Evolutionary conservation across 2,113 vertebrate species (phyloP).

Genomic region (Neogale vison): DNA sequence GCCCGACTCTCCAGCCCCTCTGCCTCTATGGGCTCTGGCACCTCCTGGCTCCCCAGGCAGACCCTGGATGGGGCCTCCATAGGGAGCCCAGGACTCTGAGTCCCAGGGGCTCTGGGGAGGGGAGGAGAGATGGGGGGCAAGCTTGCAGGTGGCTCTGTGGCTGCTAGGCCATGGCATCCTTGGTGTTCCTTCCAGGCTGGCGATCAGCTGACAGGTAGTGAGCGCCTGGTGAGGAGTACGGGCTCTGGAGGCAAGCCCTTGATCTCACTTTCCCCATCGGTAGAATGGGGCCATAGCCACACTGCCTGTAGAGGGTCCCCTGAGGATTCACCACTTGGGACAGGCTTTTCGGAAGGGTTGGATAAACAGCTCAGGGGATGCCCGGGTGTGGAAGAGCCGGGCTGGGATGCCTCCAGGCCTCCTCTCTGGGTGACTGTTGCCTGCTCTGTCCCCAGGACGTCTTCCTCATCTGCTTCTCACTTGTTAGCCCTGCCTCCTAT

Average conservation of each 20-base stretch:
- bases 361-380: background rate
- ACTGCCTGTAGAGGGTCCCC: fast-evolving
- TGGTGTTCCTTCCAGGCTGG: background rate
- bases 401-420: fast-evolving
- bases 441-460: slow-evolving; percentile 83
- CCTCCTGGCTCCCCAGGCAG: background rate
- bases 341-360: background rate
- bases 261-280: background rate
- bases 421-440: background rate
- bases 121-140: background rate
- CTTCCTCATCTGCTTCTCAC: slow-evolving; percentile 91
- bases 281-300: background rate
- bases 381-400: background rate
- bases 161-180: background rate
- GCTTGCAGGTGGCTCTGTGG: background rate
- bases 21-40: background rate
- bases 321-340: background rate
- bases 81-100: background rate
- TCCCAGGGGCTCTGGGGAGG: background rate
- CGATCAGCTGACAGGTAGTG: fast-evolving
- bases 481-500: slow-evolving; percentile 89
- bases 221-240: background rate
- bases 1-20: too few relatives aligned
- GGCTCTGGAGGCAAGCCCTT: background rate
- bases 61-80: background rate